These are phyloP conservation scores for Macrobrachium rosenbergii DNA, from an alignment of 1,140 invertebrate genomes.

Conservation along the genomic window DNA sequence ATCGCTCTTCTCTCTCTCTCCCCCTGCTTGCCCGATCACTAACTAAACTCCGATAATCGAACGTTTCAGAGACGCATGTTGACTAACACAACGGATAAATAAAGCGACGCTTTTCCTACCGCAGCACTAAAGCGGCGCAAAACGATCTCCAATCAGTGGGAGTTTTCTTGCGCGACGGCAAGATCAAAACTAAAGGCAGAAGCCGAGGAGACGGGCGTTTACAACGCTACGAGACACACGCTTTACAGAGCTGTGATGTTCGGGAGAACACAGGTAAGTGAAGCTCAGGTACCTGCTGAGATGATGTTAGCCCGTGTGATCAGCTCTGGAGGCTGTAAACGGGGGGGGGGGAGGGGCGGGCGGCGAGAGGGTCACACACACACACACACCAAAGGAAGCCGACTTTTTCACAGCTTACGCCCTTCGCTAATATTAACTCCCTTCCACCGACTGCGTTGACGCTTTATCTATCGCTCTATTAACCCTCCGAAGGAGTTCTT, in stretches of 20 bases:
- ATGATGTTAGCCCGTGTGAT: constrained; percentile 56
- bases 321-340: constrained; percentile 15
- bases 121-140: too few relatives aligned
- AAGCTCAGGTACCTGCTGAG: constrained; percentile 26
- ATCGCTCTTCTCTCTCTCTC: too few relatives aligned
- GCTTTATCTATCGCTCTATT: background rate
- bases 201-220: too few relatives aligned
- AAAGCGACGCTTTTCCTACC: too few relatives aligned
- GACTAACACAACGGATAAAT: too few relatives aligned
- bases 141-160: too few relatives aligned
- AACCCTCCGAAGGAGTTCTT: background rate
- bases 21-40: too few relatives aligned
- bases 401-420: constrained; percentile 38
- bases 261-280: background rate
- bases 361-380: background rate
- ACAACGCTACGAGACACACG: background rate
- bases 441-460: background rate
- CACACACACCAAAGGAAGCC: constrained; percentile 50
- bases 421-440: background rate
- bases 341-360: constrained; percentile 20
- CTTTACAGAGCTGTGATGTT: background rate
- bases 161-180: too few relatives aligned
- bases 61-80: too few relatives aligned
- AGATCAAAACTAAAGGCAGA: too few relatives aligned
- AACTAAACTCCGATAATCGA: too few relatives aligned